Base-by-base conservation (phyloP, 2,888 invertebrate species). In the Deroplatys truncata region DNA sequence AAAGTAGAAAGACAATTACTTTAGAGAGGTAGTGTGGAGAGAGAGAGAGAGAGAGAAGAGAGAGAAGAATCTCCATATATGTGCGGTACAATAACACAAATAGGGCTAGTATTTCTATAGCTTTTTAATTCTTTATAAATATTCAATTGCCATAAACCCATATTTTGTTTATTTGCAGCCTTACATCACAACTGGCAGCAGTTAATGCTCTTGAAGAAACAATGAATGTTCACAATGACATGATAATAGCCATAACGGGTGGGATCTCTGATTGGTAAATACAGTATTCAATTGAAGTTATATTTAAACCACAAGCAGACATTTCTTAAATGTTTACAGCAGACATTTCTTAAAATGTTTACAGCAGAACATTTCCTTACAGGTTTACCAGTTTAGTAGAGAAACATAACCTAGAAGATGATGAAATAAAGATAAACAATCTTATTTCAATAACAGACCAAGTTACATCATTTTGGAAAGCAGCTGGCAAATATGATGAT, bases 361-460 rank as follows among this genome's bases (percentile, higher is more conserved):
- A 20, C 20, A 72, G 25, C 16, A 25, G 16, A 72, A 72, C 5
- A 72, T 7, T 20, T 72, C 20, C 25, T 72, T 72, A 7, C 56
- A 72, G 56, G 56, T 72, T 72, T 72, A 72, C 0, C 56, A 72
- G 5, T 72, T 5, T 20, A 72, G 20, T 96, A 91, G 95, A 95
- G 89, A 93, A 94, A 28, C 94, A 94, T 86, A 95, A 96, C 89
- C 94, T 94, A 88, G 94, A 94, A 0, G 97, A 97, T 91, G 96
- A 97, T 90, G 95, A 96, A 9, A 95, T 96, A 89, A 72, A 82
- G 29, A 93, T 98, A 85, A 96, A 97, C 91, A 96, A 97, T 93
- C 94, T 98, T 91, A 97, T 98, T 82, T 97, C 97, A 93, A 95
- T 98, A 28, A 96, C 97, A 91, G 98, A 98, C 93, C 93, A 97